Percentiles rank a stretch among this genome's conserved stretches.
Conservation (phyloP, 2,113 vertebrate species). For the Elephantulus edwardii region DNA sequence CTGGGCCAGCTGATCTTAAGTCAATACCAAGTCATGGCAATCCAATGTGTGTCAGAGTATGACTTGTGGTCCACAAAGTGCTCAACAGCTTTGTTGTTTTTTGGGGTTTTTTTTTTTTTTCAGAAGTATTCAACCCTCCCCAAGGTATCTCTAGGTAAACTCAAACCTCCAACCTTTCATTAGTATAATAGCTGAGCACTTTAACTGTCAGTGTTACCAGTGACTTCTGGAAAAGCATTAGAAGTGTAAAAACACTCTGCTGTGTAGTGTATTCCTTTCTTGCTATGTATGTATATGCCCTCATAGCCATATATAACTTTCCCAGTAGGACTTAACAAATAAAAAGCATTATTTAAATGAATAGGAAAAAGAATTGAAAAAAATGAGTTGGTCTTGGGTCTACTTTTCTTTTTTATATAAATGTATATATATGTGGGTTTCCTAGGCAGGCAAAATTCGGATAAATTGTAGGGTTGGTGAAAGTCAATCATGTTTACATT, state of each 20-base stretch:
- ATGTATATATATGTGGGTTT: neutral
- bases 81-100: neutral
- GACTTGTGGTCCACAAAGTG: neutral
- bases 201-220: too few relatives aligned
- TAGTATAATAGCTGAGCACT: neutral
- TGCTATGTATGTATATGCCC: neutral
- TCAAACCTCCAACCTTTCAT: neutral
- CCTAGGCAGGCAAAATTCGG: neutral
- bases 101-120: too few relatives aligned
- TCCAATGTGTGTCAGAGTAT: neutral
- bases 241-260: neutral
- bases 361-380: too few relatives aligned
- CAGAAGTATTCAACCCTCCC: neutral
- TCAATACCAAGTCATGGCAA: neutral
- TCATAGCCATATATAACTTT: neutral
- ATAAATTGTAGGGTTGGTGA: neutral
- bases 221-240: neutral
- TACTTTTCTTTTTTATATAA: constrained; percentile 39
- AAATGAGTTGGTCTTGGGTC: neutral
- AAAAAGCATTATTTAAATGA: neutral
- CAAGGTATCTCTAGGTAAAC: neutral
- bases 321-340: neutral
- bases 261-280: neutral
- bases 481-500: neutral
- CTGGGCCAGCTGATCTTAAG: too few relatives aligned